Conservation (phyloP, 2,797 vertebrate genomes). For the Xenentodon cancila region DNA sequence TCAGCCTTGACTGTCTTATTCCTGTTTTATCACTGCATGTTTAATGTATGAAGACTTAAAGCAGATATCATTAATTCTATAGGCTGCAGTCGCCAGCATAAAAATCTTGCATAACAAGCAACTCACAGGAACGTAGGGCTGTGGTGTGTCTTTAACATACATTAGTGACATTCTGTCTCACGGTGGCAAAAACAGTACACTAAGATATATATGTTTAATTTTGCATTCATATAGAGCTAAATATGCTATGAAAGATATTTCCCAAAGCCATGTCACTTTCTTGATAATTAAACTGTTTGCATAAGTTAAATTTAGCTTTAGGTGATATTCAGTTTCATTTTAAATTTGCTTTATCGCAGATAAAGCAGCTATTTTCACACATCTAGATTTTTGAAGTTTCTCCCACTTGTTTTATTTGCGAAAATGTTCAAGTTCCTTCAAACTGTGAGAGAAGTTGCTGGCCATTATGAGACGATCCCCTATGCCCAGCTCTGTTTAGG, state of each 20-base stretch:
- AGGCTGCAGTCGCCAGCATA: background rate
- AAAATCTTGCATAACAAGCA: conserved; percentile 5
- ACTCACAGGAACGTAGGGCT: conserved; percentile 7
- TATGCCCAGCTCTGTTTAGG: too few species aligned
- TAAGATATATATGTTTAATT: background rate
- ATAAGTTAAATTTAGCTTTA: too few species aligned
- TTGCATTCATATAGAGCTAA: background rate
- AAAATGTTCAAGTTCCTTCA: too few species aligned
- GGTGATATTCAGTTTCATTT: too few species aligned
- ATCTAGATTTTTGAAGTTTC: too few species aligned
- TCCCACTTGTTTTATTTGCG: too few species aligned
- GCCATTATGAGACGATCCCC: too few species aligned
- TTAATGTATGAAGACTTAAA: background rate
- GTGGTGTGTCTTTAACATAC: conserved; percentile 4
- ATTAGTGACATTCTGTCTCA: conserved; percentile 14
- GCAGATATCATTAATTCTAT: conserved; percentile 3
- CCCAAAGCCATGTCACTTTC: background rate
- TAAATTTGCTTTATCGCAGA: too few species aligned
- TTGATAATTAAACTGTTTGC: background rate
- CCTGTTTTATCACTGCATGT: background rate
- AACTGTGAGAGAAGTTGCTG: too few species aligned
- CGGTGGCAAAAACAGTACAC: conserved; percentile 1
- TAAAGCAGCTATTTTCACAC: too few species aligned
- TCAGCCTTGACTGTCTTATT: conserved; percentile 5
- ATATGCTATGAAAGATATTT: background rate